Conservation (phyloP, 2,113 vertebrate species). For the Esox niger region DNA sequence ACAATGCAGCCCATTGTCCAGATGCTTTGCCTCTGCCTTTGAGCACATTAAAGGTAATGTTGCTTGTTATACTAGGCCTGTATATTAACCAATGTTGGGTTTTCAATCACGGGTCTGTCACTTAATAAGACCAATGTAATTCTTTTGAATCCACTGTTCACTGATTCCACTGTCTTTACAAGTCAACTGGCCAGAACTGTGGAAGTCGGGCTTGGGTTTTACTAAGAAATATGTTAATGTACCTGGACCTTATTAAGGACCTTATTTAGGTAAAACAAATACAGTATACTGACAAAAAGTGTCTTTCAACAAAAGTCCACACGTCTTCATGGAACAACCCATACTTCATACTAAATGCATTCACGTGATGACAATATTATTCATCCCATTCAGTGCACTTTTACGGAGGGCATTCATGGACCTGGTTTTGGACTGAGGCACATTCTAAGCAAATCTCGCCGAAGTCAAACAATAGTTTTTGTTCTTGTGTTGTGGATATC, state of each 20-base stretch:
- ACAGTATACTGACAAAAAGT: neutral
- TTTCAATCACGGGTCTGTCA: neutral
- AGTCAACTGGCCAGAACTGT: neutral
- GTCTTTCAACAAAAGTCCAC: neutral
- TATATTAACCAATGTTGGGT: slow-evolving; percentile 7
- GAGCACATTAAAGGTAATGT: slow-evolving; percentile 17
- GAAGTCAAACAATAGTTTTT: slow-evolving; percentile 37
- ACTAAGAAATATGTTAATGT: neutral
- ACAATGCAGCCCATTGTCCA: neutral
- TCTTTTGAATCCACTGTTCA: no score
- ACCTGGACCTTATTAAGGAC: no score
- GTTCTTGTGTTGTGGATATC: slow-evolving; percentile 33
- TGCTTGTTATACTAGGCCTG: neutral
- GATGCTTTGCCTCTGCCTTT: neutral
- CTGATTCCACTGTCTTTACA: slow-evolving; percentile 1
- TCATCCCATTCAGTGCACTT: neutral
- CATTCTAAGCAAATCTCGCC: neutral
- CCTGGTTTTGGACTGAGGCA: neutral
- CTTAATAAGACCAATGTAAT: no score
- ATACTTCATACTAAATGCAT: neutral
- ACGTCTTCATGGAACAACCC: no score
- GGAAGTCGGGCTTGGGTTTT: neutral
- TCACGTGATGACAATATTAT: no score
- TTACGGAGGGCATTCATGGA: neutral
- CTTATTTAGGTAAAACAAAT: neutral